Evolutionary conservation across 2,888 invertebrate genomes (phyloP).

Genomic region (Linnaemya vulpina): DNA sequence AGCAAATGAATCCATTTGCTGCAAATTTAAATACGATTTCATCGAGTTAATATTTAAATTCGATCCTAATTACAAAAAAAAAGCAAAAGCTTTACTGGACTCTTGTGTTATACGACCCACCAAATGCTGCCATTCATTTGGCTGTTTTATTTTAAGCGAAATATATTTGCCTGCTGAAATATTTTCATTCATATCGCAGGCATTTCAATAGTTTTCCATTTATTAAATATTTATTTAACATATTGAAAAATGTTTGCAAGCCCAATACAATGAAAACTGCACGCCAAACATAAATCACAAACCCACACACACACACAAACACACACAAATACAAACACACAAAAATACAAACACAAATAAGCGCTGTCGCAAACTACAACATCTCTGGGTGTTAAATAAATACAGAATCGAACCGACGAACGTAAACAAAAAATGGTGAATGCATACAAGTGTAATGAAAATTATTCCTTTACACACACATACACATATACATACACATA

Average conservation of each 20-base stretch:
- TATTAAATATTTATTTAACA: slow-evolving; percentile 60
- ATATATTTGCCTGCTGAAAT: slow-evolving; percentile 26
- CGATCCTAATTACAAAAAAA: background rate
- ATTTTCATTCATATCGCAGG: slow-evolving; percentile 24
- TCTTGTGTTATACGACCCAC: slow-evolving; percentile 17
- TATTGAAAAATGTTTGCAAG: slow-evolving; percentile 51
- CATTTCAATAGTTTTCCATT: slow-evolving; percentile 56
- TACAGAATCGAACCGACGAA: background rate
- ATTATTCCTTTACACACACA: slow-evolving; percentile 30
- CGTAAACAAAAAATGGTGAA: slow-evolving; percentile 1
- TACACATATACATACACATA: background rate
- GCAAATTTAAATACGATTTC: background rate
- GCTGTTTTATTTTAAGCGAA: slow-evolving; percentile 12
- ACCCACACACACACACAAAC: slow-evolving; percentile 24
- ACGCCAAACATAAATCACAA: slow-evolving; percentile 54
- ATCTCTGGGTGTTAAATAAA: slow-evolving; percentile 32
- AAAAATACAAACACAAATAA: slow-evolving; percentile 18
- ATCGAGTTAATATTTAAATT: background rate
- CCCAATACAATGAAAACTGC: slow-evolving; percentile 45
- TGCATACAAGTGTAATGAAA: slow-evolving; percentile 23
- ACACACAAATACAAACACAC: background rate
- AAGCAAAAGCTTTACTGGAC: background rate
- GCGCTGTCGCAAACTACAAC: background rate
- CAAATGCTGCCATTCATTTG: slow-evolving; percentile 27
- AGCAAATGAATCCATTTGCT: background rate